A percentile compares a stretch with the other conserved stretches of the same genome.
Evolutionary conservation across 2,113 vertebrate genomes (phyloP).

Genomic region (Varanus salvator): DNA sequence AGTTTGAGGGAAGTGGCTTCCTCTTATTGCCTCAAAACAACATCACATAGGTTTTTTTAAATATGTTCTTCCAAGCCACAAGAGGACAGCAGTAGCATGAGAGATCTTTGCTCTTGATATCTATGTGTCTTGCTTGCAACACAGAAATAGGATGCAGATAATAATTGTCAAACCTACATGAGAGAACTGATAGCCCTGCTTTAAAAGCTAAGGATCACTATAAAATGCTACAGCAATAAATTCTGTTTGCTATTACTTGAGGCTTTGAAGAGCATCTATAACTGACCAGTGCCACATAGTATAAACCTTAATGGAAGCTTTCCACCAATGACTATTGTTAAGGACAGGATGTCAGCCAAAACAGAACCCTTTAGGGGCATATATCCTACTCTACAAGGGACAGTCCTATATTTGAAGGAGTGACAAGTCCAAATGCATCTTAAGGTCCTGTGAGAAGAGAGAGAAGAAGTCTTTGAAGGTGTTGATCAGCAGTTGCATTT

Average conservation of each 20-base stretch:
- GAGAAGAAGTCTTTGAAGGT: background rate
- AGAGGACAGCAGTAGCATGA: slow-evolving; percentile 66
- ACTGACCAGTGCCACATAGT: background rate
- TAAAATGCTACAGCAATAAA: background rate
- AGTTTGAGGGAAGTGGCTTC: background rate
- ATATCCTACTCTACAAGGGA: background rate
- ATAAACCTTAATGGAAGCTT: background rate
- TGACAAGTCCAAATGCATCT: background rate
- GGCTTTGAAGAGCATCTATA: background rate
- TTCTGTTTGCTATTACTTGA: background rate
- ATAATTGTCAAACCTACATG: background rate
- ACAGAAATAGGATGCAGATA: background rate
- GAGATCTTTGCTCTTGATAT: slow-evolving; percentile 30
- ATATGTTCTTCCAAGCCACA: slow-evolving; percentile 49
- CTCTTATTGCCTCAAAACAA: background rate
- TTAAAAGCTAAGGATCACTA: background rate
- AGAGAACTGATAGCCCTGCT: background rate
- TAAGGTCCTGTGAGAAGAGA: background rate
- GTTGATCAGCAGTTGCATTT: background rate
- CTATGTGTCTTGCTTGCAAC: background rate
- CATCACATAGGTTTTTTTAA: background rate
- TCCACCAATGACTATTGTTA: background rate
- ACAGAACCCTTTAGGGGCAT: background rate
- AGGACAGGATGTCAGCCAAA: background rate
- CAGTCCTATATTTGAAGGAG: background rate